Percentiles rank a stretch among this genome's conserved stretches.
Evolutionary conservation across 2,888 invertebrate genomes (phyloP).

Genomic region (Epirrhoe alternata): DNA sequence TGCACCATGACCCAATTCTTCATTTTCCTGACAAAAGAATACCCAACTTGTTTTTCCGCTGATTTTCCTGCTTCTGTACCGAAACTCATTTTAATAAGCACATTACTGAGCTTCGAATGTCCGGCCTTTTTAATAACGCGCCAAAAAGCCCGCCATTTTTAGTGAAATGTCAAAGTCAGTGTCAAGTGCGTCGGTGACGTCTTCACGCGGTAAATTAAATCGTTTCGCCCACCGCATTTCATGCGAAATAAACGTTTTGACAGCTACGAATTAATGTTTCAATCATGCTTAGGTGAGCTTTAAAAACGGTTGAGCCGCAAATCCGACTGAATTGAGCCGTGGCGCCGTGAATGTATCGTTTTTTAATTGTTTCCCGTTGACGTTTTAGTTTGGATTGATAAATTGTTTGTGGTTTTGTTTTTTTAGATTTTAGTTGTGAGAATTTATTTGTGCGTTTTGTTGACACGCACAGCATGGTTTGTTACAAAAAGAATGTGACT

Average conservation of each 20-base stretch:
- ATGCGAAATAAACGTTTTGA: constrained; percentile 63
- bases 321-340: constrained; percentile 38
- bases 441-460: constrained; percentile 19
- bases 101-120: constrained; percentile 29
- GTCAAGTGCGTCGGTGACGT: constrained; percentile 23
- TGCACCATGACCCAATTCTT: constrained; percentile 31
- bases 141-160: constrained; percentile 7
- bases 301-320: constrained; percentile 48
- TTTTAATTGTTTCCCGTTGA: constrained; percentile 39
- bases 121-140: constrained; percentile 30
- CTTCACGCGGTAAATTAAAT: constrained; percentile 11
- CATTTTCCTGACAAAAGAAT: constrained; percentile 34
- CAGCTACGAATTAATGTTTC: constrained; percentile 66
- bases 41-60: constrained; percentile 30
- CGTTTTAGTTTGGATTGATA: constrained; percentile 35
- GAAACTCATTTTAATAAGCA: constrained; percentile 37
- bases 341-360: constrained; percentile 34
- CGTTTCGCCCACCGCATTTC: constrained; percentile 37
- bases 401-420: constrained; percentile 31
- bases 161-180: constrained; percentile 28
- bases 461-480: too few relatives aligned
- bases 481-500: too few relatives aligned
- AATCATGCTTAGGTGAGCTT: constrained; percentile 64
- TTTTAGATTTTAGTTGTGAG: constrained; percentile 20
- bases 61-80: constrained; percentile 29